Conservation (phyloP, 2,797 vertebrate genomes). For the Sebastes alutus region DNA sequence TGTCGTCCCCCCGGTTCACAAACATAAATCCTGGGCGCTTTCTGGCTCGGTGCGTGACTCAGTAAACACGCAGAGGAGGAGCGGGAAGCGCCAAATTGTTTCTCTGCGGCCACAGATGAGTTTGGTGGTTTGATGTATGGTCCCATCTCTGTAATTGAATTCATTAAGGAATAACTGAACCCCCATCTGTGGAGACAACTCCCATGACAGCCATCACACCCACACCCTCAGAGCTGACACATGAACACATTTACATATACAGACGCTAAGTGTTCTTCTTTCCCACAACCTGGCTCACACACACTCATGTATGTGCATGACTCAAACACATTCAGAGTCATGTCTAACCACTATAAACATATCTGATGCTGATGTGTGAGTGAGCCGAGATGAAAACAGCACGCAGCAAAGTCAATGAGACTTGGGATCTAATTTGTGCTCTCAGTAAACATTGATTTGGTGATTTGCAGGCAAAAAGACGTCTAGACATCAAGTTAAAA, state of each 20-base stretch:
- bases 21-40: constrained; percentile 56
- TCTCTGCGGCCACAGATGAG: constrained; percentile 54
- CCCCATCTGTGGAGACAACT: constrained; percentile 59
- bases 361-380: not conserved
- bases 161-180: constrained; percentile 68
- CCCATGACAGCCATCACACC: constrained; percentile 34
- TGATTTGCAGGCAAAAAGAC: not conserved
- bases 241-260: not conserved
- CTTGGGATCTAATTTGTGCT: not conserved
- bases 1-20: constrained; percentile 31
- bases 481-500: not conserved
- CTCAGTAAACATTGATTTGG: not conserved
- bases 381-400: not conserved
- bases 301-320: not conserved
- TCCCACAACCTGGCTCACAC: not conserved
- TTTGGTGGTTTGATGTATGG: constrained; percentile 51
- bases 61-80: constrained; percentile 29
- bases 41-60: constrained; percentile 18
- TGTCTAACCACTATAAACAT: not conserved
- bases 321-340: not conserved
- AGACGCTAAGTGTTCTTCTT: not conserved
- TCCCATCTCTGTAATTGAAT: constrained; percentile 65
- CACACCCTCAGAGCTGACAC: not conserved
- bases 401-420: not conserved
- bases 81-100: constrained; percentile 31